Evolutionary conservation across 1,140 invertebrate species (phyloP).

Genomic region (Plutomurus gul): DNA sequence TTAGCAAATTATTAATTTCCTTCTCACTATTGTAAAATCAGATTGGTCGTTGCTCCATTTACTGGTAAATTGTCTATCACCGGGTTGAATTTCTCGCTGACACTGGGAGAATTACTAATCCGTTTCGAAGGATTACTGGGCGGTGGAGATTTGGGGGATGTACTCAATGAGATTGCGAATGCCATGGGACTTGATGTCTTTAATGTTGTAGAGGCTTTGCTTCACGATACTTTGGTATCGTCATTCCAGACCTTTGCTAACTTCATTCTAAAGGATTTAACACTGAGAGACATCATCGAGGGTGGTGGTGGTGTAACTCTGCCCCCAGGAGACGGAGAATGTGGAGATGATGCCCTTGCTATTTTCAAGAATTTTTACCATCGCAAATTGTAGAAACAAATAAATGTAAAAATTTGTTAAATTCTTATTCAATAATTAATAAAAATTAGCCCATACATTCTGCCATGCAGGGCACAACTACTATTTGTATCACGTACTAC

Average conservation of each 20-base stretch:
- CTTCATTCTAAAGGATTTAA: neutral
- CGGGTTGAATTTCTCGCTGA: neutral
- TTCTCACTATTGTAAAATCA: no score
- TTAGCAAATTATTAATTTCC: no score
- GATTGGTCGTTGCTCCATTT: neutral
- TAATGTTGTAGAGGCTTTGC: neutral
- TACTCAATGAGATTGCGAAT: constrained; percentile 29
- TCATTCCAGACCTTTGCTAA: neutral
- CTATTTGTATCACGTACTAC: no score
- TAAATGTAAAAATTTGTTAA: no score
- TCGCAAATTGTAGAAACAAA: no score
- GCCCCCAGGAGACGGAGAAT: neutral
- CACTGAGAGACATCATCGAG: constrained; percentile 6
- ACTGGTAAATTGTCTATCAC: neutral
- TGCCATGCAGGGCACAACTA: no score
- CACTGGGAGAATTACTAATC: neutral
- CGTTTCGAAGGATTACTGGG: constrained; percentile 34
- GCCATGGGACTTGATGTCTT: neutral
- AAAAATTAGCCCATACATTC: no score
- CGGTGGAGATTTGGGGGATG: constrained; percentile 32
- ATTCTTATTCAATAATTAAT: no score
- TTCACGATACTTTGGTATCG: constrained; percentile 17
- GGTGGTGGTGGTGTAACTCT: neutral
- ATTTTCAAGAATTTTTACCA: neutral
- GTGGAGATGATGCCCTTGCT: neutral